Evolutionary conservation across 2,113 vertebrate species (phyloP), one percentile per base, ranked within the genome.

Genomic region (Ranitomeya imitator): DNA sequence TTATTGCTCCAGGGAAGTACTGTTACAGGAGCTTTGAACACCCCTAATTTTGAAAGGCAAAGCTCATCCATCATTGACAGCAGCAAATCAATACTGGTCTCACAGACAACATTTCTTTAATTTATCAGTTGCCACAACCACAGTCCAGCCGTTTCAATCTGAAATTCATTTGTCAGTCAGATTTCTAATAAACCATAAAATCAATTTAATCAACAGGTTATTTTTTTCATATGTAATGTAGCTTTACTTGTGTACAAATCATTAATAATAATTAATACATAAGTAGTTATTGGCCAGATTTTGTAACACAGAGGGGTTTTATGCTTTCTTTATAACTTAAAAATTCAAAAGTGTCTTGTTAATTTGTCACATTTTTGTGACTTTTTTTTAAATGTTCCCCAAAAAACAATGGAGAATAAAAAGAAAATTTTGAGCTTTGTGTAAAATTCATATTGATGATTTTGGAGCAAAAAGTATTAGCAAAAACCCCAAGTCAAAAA

Each of bases 11-110:
- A 31, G 57, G 57, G 79, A 81, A 81, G 59, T 60, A 26, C 59
- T 60, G 15, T 45, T 81, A 23, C 23, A 81, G 26, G 16, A 81
- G 55, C 79, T 18, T 61, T 81, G 15, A 81, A 61, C 57, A 81
- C 79, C 79, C 79, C 79, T 60, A 81, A 81, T 81, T 81, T 61
- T 45, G 26, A 37, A 81, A 80, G 57, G 79, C 79, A 81, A 81
- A 59, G 79, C 55, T 60, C 79, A 81, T 81, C 79, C 79, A 81
- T 81, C 79, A 81, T 31, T 37, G 26, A 10, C 79, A 61, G 57
- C 79, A 81, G 55, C 31, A 81, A 61, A 81, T 81, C 79, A 81
- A 81, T 81, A 81, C 8, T 7, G 45, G 79, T 61, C 57, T 61
- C 79, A 81, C 79, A 81, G 79, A 31, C 57, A 81, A 61, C 57